These are phyloP conservation scores for Cairina moschata DNA, from an alignment of 2,113 vertebrate genomes.

Conservation along the genomic window DNA sequence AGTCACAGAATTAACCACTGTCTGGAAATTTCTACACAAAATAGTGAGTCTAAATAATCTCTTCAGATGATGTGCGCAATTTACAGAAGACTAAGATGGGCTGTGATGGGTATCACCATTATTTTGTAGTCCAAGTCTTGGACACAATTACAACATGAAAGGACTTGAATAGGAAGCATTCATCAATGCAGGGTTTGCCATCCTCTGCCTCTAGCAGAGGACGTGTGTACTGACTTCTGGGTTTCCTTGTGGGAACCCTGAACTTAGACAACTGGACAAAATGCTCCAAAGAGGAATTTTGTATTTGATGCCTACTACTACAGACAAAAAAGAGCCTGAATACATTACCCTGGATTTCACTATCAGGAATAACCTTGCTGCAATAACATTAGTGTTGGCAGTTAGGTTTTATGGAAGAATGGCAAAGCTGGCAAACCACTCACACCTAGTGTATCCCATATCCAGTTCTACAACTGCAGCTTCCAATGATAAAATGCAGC, in stretches of 20 bases:
- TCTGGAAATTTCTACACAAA: neutral
- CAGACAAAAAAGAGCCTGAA: neutral
- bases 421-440: neutral
- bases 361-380: neutral
- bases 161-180: neutral
- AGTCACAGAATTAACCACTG: neutral
- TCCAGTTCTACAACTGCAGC: neutral
- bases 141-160: neutral
- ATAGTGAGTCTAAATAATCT: neutral
- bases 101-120: neutral
- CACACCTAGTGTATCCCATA: fast-evolving
- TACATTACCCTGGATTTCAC: neutral
- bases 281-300: neutral
- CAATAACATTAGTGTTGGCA: neutral
- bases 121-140: neutral
- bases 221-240: neutral
- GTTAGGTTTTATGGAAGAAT: neutral
- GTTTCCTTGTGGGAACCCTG: neutral
- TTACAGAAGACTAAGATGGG: neutral
- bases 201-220: neutral
- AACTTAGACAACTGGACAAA: neutral
- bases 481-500: neutral
- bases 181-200: neutral
- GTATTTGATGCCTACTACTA: neutral
- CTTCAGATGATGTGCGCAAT: neutral